Evolutionary conservation across 2,888 invertebrate genomes (phyloP).

Genomic region (Drosophila nr. fundita): DNA sequence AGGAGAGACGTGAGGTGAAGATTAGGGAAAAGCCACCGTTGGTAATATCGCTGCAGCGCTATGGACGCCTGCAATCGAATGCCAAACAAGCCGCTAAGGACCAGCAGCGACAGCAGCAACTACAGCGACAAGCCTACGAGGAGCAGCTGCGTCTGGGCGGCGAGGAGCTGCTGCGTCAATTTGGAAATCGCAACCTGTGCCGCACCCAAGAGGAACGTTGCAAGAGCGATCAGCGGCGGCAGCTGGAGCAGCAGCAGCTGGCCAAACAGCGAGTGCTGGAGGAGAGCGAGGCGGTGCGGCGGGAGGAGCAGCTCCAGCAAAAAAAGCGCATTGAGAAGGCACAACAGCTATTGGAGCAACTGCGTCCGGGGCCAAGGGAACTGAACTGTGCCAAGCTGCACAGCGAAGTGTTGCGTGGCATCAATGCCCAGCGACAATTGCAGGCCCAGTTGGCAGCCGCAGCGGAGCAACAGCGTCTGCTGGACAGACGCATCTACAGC

Average conservation of each 20-base stretch:
- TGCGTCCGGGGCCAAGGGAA: constrained; percentile 82
- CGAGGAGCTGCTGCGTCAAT: constrained; percentile 55
- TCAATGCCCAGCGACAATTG: constrained; percentile 80
- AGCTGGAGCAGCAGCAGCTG: constrained; percentile 27
- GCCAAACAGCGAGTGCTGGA: constrained; percentile 24
- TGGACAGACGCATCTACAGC: constrained; percentile 79
- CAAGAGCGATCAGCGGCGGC: constrained; percentile 34
- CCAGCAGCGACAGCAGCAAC: constrained; percentile 38
- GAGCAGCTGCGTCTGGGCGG: constrained; percentile 58
- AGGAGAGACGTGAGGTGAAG: constrained; percentile 57
- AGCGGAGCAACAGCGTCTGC: constrained; percentile 65
- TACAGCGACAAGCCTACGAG: constrained; percentile 47
- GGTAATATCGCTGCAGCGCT: constrained; percentile 70
- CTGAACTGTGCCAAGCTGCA: constrained; percentile 82
- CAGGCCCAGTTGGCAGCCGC: constrained; percentile 74
- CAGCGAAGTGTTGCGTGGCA: constrained; percentile 82
- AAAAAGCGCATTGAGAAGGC: constrained; percentile 79
- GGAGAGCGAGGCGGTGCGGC: constrained; percentile 81
- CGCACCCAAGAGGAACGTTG: constrained; percentile 57
- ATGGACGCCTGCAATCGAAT: constrained; percentile 50
- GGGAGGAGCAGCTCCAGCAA: constrained; percentile 75
- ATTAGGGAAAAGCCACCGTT: constrained; percentile 67
- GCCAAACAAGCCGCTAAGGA: constrained; percentile 43
- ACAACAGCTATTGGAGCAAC: constrained; percentile 78
- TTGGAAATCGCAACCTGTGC: constrained; percentile 58